phyloP scores from a whole-genome alignment of 1,140 invertebrate species.

The Cryptotermes secundus region DNA sequence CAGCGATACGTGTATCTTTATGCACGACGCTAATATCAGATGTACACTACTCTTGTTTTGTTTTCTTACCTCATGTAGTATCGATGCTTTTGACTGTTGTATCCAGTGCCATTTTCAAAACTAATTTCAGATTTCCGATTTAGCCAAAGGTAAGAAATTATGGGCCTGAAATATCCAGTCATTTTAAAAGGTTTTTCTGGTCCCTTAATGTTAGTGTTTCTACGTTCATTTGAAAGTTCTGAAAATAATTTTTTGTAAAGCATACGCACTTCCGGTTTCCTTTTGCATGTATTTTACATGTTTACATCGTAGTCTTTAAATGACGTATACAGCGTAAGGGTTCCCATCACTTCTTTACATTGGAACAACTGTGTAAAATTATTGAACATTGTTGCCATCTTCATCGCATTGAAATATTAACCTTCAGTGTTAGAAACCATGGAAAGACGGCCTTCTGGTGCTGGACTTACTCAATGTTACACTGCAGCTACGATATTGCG shows the following conservation, averaged over 20 bases:
- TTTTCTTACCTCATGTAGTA: no score
- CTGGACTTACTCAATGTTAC: neutral
- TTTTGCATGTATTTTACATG: neutral
- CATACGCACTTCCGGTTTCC: neutral
- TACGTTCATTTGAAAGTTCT: no score
- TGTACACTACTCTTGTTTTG: no score
- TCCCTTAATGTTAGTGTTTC: no score
- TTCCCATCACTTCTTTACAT: neutral
- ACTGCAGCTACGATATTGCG: neutral
- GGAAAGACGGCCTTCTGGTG: neutral
- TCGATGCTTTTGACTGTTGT: no score
- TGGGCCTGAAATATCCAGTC: no score
- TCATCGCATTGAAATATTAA: neutral
- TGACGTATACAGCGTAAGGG: neutral
- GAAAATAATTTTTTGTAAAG: neutral
- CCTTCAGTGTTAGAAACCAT: constrained; percentile 1
- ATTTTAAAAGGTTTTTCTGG: no score
- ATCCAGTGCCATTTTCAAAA: no score
- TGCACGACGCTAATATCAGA: no score
- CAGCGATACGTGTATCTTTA: no score
- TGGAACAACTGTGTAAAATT: neutral
- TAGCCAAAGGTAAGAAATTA: no score
- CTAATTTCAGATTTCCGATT: no score
- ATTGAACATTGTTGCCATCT: neutral
- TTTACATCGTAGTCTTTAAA: neutral